phyloP scores from a whole-genome alignment of 1,140 invertebrate genomes.

The Drosophila ficusphila region DNA sequence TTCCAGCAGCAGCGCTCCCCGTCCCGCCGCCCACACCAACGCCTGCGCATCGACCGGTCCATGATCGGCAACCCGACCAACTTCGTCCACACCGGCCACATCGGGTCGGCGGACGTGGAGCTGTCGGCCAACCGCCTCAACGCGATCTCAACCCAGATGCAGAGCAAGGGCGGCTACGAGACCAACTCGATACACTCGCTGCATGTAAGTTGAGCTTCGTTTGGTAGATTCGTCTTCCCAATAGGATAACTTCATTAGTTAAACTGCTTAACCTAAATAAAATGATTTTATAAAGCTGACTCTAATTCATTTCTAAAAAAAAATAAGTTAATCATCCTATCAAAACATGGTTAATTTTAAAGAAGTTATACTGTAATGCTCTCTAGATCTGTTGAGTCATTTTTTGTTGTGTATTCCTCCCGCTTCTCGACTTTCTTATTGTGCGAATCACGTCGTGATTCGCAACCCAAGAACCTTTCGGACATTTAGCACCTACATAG shows the following conservation, averaged over 20 bases:
- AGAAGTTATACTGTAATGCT: not conserved
- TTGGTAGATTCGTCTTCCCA: too few species aligned
- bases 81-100: constrained; percentile 93
- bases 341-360: not conserved
- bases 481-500: constrained; percentile 49
- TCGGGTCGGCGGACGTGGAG: constrained; percentile 94
- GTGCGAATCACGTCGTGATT: constrained; percentile 56
- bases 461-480: constrained; percentile 16
- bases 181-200: constrained; percentile 86
- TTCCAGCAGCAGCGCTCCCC: constrained; percentile 89
- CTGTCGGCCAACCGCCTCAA: constrained; percentile 90
- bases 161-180: constrained; percentile 94
- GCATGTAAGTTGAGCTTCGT: constrained; percentile 85
- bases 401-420: constrained; percentile 4
- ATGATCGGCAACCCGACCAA: constrained; percentile 97
- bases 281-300: too few species aligned
- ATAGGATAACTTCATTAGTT: not conserved
- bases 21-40: constrained; percentile 87
- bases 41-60: constrained; percentile 93
- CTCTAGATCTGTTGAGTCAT: constrained; percentile 11
- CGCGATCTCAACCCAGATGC: constrained; percentile 93
- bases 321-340: too few species aligned
- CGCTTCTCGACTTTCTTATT: constrained; percentile 21
- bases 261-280: too few species aligned
- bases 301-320: too few species aligned